Base-by-base conservation (phyloP, 2,797 vertebrate species). In the Esox masquinongy region DNA sequence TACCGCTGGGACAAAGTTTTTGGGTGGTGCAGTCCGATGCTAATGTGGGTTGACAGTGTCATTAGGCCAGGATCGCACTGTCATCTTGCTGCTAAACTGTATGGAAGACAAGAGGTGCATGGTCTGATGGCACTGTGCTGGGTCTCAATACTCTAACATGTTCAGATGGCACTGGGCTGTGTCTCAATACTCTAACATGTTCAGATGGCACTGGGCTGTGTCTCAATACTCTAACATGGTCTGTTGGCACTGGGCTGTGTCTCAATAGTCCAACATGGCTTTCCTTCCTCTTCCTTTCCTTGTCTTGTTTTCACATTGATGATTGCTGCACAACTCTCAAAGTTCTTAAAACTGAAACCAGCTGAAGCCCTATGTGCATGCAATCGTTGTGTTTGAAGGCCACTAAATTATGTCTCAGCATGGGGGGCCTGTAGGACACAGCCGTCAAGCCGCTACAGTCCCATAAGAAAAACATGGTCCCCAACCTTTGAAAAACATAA, bases 401-500 rank as follows among this genome's bases (percentile, higher is more conserved):
- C 34, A 72, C 59, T 82, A 76, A 81, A 83, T 82, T 73, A 83
- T 78, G 34, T 79, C 56, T 82, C 26, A 74, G 36, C 74, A 63
- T 29, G n/a, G 31, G 72, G 64, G 77, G 29, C 73, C 43, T 49
- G 70, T 49, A n/a, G 47, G 74, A 83, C 74, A 79, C 50, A 81
- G 73, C 63, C 70, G 74, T 56, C 11, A 19, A 68, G 34, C 74
- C 82, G 49, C 72, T 77, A 67, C 73, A 76, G 80, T 80, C 77
- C 79, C 61, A 81, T 86, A 68, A 75, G 63, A 86, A 88, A 82
- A 88, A 84, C 79, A 83, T 82, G 76, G 76, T 75, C 16, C 70
- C 68, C 74, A 80, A 26, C 80, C 80, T 80, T 87, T 82, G 84
- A 85, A 87, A 87, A 87, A 80, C 77, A 80, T 88, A 90, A 91